phyloP scores from a whole-genome alignment of 2,113 vertebrate genomes.

The Chamaea fasciata region DNA sequence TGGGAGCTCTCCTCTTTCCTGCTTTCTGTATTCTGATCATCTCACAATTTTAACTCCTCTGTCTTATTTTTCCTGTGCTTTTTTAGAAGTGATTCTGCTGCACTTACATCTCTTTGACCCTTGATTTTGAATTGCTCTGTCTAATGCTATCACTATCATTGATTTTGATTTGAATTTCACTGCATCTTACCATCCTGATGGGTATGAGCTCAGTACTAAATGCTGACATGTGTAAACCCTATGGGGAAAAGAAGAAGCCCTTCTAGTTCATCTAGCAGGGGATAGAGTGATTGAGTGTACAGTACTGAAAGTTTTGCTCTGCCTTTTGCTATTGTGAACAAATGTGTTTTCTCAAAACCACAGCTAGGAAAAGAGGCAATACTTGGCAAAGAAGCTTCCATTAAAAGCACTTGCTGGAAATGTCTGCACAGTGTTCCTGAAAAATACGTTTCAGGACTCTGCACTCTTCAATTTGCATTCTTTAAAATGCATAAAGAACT shows the following conservation, averaged over 20 bases:
- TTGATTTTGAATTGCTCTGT: background rate
- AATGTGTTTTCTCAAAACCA: constrained; percentile 25
- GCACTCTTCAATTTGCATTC: background rate
- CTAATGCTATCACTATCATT: background rate
- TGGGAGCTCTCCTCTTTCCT: background rate
- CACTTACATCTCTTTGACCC: background rate
- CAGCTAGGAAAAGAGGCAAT: background rate
- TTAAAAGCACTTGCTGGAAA: constrained; percentile 51
- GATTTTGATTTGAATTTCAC: background rate
- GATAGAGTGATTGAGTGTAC: background rate
- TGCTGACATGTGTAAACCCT: background rate
- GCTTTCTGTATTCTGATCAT: background rate
- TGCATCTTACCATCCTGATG: background rate
- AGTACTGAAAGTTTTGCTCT: background rate
- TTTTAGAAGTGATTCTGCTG: background rate
- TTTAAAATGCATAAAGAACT: background rate
- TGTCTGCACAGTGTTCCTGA: constrained; percentile 2
- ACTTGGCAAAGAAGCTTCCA: constrained; percentile 14
- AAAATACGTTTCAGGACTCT: background rate
- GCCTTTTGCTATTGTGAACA: background rate
- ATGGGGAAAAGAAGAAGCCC: background rate
- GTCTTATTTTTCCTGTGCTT: background rate
- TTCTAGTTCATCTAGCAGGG: background rate
- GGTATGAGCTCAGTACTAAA: background rate
- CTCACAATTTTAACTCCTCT: background rate